These are phyloP conservation scores for Elysia chlorotica DNA, from an alignment of 1,140 invertebrate species.

Conservation along the genomic window DNA sequence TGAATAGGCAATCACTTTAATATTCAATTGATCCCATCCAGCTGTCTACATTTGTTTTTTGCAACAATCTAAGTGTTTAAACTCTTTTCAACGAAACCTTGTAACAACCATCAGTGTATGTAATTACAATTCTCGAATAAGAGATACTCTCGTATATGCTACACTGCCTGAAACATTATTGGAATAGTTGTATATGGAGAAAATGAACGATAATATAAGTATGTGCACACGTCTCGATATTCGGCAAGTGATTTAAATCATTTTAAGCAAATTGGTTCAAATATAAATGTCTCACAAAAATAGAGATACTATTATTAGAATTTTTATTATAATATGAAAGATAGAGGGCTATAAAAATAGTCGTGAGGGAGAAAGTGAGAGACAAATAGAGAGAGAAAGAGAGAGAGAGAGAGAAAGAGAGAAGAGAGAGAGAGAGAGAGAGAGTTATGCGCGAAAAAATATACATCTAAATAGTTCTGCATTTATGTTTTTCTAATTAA, in stretches of 20 bases:
- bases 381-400: neutral
- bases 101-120: no score
- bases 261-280: neutral
- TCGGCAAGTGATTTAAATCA: neutral
- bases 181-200: neutral
- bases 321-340: neutral
- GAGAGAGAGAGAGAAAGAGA: constrained; percentile 5
- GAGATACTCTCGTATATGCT: neutral
- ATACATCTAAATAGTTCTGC: no score
- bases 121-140: neutral
- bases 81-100: no score
- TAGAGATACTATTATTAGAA: neutral
- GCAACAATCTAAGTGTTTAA: no score
- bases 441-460: no score
- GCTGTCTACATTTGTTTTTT: no score
- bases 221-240: neutral
- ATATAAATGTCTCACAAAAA: neutral
- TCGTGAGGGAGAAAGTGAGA: neutral
- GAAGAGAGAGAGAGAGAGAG: constrained; percentile 9
- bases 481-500: no score
- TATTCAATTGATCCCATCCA: no score
- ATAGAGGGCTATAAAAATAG: neutral
- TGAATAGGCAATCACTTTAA: no score
- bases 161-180: neutral
- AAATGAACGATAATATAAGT: neutral